A percentile compares a stretch with the other conserved stretches of the same genome.
These are phyloP conservation scores for Amorpha juglandis DNA, from an alignment of 2,888 invertebrate genomes.

Conservation along the genomic window DNA sequence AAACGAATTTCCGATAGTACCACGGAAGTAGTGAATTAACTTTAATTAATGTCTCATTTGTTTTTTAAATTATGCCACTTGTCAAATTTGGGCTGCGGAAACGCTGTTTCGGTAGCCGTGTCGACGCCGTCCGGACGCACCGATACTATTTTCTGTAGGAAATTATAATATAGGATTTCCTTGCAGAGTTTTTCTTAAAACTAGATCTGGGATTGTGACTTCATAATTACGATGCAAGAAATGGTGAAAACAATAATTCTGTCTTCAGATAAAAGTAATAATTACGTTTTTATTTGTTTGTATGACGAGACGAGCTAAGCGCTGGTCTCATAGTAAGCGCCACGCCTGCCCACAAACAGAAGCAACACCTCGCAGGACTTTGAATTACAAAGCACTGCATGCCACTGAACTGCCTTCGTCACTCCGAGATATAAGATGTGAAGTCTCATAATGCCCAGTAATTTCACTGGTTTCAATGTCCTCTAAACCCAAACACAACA, in stretches of 20 bases:
- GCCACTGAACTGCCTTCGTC: no score
- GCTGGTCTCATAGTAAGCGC: no score
- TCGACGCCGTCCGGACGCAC: not conserved
- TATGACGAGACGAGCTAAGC: no score
- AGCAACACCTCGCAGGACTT: no score
- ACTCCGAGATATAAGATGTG: no score
- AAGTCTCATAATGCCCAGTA: no score
- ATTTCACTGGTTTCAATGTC: no score
- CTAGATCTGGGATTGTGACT: not conserved
- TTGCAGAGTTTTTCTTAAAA: not conserved
- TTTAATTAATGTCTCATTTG: conserved; percentile 7
- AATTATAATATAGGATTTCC: conserved; percentile 6
- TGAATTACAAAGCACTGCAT: no score
- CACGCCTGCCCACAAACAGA: no score
- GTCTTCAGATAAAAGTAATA: no score
- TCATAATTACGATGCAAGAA: not conserved
- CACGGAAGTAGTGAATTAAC: not conserved
- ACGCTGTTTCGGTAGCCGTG: not conserved
- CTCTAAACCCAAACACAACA: no score
- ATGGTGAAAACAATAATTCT: not conserved
- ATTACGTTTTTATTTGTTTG: no score
- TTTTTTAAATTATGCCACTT: not conserved
- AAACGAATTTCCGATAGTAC: not conserved
- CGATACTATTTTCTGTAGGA: not conserved
- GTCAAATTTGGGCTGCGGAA: not conserved